Percentiles rank a stretch among this genome's conserved stretches.
Evolutionary conservation across 2,888 invertebrate genomes (phyloP).

Genomic region (Andrena trimmerana): DNA sequence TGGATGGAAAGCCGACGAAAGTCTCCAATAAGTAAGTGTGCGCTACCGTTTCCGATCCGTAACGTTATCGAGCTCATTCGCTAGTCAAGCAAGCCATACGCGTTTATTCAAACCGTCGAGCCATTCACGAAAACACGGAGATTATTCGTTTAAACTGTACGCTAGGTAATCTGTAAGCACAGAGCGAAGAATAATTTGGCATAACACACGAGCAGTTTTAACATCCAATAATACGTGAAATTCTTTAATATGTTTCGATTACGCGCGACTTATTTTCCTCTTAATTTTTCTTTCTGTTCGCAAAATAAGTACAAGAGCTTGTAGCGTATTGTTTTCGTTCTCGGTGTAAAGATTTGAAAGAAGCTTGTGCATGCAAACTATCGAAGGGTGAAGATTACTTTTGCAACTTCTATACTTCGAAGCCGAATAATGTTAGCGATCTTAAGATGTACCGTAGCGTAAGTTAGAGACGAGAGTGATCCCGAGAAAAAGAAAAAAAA

Average conservation of each 20-base stretch:
- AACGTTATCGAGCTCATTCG: not conserved
- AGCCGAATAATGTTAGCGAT: conserved; percentile 16
- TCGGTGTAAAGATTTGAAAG: conserved; percentile 35
- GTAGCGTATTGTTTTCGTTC: conserved; percentile 40
- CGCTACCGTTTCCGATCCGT: conserved; percentile 5
- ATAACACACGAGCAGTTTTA: conserved; percentile 3
- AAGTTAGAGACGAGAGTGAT: conserved; percentile 57
- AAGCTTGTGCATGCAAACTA: conserved; percentile 86
- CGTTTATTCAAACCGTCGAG: not conserved
- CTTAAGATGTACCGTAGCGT: conserved; percentile 27
- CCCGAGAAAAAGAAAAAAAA: conserved; percentile 27
- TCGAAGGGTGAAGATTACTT: conserved; percentile 64
- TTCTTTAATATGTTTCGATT: conserved; percentile 7
- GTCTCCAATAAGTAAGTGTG: conserved; percentile 93
- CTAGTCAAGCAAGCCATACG: not conserved
- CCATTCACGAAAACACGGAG: not conserved
- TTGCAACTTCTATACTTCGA: conserved; percentile 27
- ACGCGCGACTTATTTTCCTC: not conserved
- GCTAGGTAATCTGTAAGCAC: conserved; percentile 19
- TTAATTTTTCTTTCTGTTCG: conserved; percentile 6
- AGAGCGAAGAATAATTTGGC: not conserved
- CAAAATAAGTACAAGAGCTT: conserved; percentile 28
- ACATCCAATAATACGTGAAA: not conserved
- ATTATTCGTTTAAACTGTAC: conserved; percentile 5
- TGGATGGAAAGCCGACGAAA: conserved; percentile 94